Percentiles rank a stretch among this genome's conserved stretches.
Evolutionary conservation across 2,797 vertebrate species (phyloP).

Genomic region (Aldrovandia affinis): DNA sequence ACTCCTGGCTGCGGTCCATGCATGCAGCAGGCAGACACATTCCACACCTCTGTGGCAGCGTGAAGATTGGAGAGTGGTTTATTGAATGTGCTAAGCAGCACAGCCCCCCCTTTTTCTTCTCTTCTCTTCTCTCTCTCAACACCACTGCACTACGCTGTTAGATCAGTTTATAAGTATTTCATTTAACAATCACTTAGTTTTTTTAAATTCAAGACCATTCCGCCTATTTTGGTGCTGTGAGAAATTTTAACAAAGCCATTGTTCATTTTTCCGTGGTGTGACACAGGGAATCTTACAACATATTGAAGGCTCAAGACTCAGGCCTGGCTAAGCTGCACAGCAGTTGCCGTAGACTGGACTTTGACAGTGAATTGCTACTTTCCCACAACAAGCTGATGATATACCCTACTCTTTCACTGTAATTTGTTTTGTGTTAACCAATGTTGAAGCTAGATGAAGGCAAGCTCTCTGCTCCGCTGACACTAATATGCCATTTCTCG

Average conservation of each 20-base stretch:
- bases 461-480: not conserved
- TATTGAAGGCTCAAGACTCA: not conserved
- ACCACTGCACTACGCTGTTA: not conserved
- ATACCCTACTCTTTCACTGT: not conserved
- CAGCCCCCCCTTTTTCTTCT: no score
- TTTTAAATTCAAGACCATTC: not conserved
- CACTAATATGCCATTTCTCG: not conserved
- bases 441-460: not conserved
- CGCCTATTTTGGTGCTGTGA: not conserved
- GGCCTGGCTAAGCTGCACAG: not conserved
- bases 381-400: not conserved
- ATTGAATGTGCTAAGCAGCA: no score
- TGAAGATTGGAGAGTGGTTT: not conserved
- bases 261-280: not conserved
- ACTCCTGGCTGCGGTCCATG: not conserved
- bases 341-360: not conserved
- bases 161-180: not conserved
- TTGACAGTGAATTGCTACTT: not conserved
- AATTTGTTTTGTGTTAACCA: not conserved
- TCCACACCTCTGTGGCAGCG: conserved; percentile 23
- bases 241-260: not conserved
- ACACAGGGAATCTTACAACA: not conserved
- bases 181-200: not conserved
- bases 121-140: not conserved
- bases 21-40: not conserved